These are phyloP conservation scores for Centropyge bicolor DNA, from an alignment of 2,797 vertebrate genomes.

Conservation along the genomic window DNA sequence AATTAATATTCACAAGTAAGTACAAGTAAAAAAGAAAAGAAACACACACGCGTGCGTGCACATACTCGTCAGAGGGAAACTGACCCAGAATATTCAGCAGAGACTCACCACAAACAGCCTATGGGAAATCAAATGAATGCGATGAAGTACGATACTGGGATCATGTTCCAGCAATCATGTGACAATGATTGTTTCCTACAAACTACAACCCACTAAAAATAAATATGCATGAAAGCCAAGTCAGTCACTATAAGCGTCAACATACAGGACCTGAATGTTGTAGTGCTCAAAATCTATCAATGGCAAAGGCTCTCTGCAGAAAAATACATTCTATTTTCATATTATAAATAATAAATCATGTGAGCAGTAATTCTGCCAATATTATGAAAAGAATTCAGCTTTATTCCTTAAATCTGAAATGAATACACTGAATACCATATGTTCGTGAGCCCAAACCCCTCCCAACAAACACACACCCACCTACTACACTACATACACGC, in stretches of 20 bases:
- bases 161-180: slow-evolving; percentile 45
- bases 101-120: slow-evolving; percentile 36
- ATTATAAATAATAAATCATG: slow-evolving; percentile 33
- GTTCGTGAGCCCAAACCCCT: slow-evolving; percentile 32
- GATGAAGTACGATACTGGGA: slow-evolving; percentile 37
- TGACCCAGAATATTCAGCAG: slow-evolving; percentile 21
- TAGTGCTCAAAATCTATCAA: slow-evolving; percentile 2
- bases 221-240: slow-evolving; percentile 48
- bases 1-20: slow-evolving; percentile 59
- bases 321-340: slow-evolving; percentile 25
- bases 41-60: not conserved
- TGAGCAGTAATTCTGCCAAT: slow-evolving; percentile 24
- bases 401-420: slow-evolving; percentile 48
- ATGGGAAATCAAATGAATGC: slow-evolving; percentile 52
- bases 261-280: slow-evolving; percentile 14
- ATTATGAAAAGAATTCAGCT: slow-evolving; percentile 27
- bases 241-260: slow-evolving; percentile 28
- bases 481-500: slow-evolving; percentile 25
- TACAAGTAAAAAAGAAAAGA: slow-evolving; percentile 1
- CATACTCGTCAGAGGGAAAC: not conserved
- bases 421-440: slow-evolving; percentile 51
- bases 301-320: slow-evolving; percentile 18
- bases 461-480: slow-evolving; percentile 33
- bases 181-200: slow-evolving; percentile 51
- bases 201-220: slow-evolving; percentile 51